phyloP scores from a whole-genome alignment of 2,797 vertebrate species.

The Craterocephalus amniculus region DNA sequence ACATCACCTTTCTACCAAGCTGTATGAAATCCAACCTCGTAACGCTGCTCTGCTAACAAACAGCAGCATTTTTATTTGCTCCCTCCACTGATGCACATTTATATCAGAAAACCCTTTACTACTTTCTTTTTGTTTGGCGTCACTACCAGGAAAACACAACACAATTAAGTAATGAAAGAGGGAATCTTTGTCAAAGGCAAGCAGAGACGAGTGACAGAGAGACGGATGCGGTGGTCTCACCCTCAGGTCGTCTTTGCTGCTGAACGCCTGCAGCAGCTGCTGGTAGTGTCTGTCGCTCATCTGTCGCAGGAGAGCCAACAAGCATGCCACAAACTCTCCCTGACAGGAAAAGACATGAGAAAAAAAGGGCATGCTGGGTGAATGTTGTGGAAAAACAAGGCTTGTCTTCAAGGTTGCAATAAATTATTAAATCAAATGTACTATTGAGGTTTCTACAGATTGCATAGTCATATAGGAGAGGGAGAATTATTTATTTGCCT shows the following conservation, averaged over 20 bases:
- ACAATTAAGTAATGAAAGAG: background rate
- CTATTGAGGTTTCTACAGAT: background rate
- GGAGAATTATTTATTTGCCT: background rate
- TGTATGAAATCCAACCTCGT: too few species aligned
- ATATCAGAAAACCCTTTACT: background rate
- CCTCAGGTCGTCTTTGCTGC: conserved; percentile 92
- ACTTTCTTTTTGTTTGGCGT: background rate
- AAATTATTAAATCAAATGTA: background rate
- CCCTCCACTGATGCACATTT: background rate
- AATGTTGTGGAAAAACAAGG: background rate
- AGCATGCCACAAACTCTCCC: conserved; percentile 97
- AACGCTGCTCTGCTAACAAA: too few species aligned
- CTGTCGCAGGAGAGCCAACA: conserved; percentile 92
- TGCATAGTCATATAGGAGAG: too few species aligned
- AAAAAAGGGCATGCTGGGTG: background rate
- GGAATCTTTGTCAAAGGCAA: background rate
- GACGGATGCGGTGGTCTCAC: conserved; percentile 78
- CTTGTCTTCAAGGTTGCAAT: background rate
- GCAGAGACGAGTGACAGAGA: background rate
- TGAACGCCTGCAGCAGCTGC: conserved; percentile 94
- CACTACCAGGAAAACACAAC: background rate
- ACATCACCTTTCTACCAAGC: too few species aligned
- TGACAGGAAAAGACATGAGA: conserved; percentile 60
- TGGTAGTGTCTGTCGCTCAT: conserved; percentile 98
- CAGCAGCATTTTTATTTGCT: background rate